Evolutionary conservation across 2,888 invertebrate genomes (phyloP).

Genomic region (Oegoconia quadripuncta): DNA sequence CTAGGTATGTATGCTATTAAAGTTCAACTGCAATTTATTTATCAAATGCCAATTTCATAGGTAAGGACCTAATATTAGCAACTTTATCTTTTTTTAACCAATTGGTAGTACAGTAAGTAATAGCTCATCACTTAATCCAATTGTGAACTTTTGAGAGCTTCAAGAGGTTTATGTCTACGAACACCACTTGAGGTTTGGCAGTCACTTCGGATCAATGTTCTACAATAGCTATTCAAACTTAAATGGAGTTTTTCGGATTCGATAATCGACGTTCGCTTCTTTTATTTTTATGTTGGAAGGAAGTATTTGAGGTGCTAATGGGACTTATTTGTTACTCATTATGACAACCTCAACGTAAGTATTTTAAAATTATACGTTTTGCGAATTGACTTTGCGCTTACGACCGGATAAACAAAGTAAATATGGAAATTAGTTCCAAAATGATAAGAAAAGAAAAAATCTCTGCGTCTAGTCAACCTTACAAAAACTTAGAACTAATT

Average conservation of each 20-base stretch:
- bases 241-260: conserved; percentile 23
- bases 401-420: no score
- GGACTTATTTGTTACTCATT: not conserved
- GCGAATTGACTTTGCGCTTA: not conserved
- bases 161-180: conserved; percentile 46
- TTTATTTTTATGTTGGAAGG: conserved; percentile 7
- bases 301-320: not conserved
- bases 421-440: no score
- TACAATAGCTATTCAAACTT: conserved; percentile 31
- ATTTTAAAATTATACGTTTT: not conserved
- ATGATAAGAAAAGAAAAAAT: no score
- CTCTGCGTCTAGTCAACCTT: no score
- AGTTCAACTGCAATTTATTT: no score
- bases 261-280: not conserved
- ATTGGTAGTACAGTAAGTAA: not conserved
- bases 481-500: no score
- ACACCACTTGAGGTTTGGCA: conserved; percentile 41
- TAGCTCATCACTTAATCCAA: not conserved
- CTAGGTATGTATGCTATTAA: no score
- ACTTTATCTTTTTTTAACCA: no score
- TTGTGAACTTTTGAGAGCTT: conserved; percentile 33
- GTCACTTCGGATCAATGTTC: conserved; percentile 33
- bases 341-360: not conserved
- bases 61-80: no score
- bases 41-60: no score